phyloP scores from a whole-genome alignment of 2,113 vertebrate genomes.

The Pomatorhinus ruficollis region DNA sequence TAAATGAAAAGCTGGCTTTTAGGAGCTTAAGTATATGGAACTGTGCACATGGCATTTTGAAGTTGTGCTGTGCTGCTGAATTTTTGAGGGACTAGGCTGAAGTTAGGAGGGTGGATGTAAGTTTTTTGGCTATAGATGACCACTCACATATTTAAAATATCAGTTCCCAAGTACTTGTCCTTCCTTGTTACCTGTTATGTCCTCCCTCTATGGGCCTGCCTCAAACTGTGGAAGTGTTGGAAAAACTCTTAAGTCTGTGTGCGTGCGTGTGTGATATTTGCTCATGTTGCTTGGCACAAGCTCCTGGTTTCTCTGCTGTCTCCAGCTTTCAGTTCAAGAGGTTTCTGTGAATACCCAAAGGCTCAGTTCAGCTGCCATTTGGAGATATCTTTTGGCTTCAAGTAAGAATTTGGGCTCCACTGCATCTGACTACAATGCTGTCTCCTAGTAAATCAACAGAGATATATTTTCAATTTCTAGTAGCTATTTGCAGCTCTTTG shows the following conservation, averaged over 20 bases:
- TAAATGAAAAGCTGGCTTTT: background rate
- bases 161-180: background rate
- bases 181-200: background rate
- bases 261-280: background rate
- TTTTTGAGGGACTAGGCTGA: background rate
- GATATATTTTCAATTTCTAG: background rate
- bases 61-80: background rate
- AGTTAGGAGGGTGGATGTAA: background rate
- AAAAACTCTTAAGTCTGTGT: background rate
- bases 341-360: background rate
- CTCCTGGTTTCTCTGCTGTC: background rate
- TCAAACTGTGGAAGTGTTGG: background rate
- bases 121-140: background rate
- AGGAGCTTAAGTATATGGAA: background rate
- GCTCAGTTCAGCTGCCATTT: background rate
- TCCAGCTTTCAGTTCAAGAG: background rate
- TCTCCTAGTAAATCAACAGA: background rate
- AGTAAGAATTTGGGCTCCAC: background rate
- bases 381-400: conserved; percentile 2
- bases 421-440: background rate
- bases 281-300: background rate
- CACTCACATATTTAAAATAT: background rate
- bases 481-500: background rate
- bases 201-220: background rate
- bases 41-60: background rate